These are phyloP conservation scores for Toxonevra muliebris DNA, from an alignment of 2,888 invertebrate species.

Conservation along the genomic window DNA sequence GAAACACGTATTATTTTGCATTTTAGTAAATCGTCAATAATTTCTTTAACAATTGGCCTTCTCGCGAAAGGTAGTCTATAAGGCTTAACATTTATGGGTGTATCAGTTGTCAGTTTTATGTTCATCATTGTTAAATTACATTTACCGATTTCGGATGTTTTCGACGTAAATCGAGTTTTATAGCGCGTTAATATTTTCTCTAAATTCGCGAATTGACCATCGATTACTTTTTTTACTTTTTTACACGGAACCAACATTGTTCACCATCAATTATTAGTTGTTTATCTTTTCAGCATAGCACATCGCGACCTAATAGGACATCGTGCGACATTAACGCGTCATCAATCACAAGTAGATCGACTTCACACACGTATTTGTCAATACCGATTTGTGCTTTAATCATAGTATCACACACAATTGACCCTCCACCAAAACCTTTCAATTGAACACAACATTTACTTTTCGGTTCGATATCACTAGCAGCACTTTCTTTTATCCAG, in stretches of 20 bases:
- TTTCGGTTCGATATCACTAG: no score
- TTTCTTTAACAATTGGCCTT: conserved; percentile 14
- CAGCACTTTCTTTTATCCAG: no score
- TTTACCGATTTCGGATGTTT: conserved; percentile 7
- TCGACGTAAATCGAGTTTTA: not conserved
- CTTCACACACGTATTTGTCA: no score
- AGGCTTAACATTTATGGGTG: conserved; percentile 18
- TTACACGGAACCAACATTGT: no score
- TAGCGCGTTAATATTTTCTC: not conserved
- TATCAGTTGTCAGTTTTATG: conserved; percentile 13
- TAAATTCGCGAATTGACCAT: not conserved
- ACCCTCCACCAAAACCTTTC: no score
- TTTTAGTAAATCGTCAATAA: conserved; percentile 13
- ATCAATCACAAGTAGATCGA: conserved; percentile 2
- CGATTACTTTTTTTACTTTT: not conserved
- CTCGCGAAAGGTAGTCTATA: conserved; percentile 16
- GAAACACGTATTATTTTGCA: conserved; percentile 3
- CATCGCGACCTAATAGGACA: conserved; percentile 11
- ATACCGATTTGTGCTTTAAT: no score
- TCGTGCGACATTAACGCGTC: not conserved
- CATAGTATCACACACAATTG: no score
- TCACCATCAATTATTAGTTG: conserved; percentile 15
- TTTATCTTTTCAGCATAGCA: not conserved
- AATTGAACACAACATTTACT: no score
- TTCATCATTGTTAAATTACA: conserved; percentile 9